Evolutionary conservation across 2,113 vertebrate genomes (phyloP), one percentile per base, ranked within the genome.

Genomic region (Isichthys henryi): DNA sequence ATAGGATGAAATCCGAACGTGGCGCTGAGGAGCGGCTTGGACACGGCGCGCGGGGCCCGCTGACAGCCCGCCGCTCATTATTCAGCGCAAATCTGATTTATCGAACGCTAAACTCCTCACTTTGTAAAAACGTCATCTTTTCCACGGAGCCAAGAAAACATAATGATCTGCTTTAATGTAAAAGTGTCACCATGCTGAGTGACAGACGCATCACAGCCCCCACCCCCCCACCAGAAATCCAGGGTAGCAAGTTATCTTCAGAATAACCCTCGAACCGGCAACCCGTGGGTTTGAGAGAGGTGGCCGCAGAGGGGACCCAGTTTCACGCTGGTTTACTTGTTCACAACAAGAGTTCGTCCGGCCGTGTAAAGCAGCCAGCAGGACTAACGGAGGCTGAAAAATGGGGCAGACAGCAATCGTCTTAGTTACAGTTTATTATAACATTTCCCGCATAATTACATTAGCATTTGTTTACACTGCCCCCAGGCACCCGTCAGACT

Each of bases 101-200:
- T 96, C 94, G 95, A 95, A 96, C 95, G 94, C 94, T 95, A 96
- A 96, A 96, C 95, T 94, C 96, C 95, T 96, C 95, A 96, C 95
- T 96, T 95, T 95, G 94, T 95, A 94, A 96, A 95, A 96, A 95
- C 82, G 95, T 96, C 95, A 95, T 92, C 1, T 94, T 94, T 94
- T 92, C 91, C 83, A 91, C 93, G 94, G 95, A 94, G 94, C 94
- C 90, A 89, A 56, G 94, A 94, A 92, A 95, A 95, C 94, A 94
- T 95, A 95, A 96, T 95, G 95, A 95, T 95, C 95, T 92, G 89
- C 92, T 96, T 95, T 96, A 96, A 96, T 95, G 95, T 93, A 94
- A 93, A 92, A 88, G 87, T 95, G 95, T 96, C 95, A 95, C 92
- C 93, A 92, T 88, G 91, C 94, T 90, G 91, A 93, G 95, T 89